phyloP scores from a whole-genome alignment of 2,113 vertebrate genomes.

The Macroglossus sobrinus region DNA sequence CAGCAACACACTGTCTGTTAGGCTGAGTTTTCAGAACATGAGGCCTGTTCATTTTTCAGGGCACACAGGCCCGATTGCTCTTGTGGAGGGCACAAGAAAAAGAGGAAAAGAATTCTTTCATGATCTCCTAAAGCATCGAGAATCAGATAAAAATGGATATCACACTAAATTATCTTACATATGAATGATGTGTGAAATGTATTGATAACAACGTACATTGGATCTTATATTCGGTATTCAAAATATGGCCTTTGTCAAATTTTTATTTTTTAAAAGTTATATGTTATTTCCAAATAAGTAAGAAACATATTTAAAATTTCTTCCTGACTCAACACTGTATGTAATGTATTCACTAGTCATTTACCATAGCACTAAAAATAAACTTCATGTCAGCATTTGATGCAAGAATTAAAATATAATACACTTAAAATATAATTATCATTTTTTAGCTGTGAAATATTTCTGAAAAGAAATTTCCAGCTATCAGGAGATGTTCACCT shows the following conservation, averaged over 20 bases:
- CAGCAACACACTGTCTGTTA: not conserved
- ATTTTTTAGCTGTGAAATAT: slow-evolving; percentile 25
- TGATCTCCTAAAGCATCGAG: not conserved
- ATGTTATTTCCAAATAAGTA: slow-evolving; percentile 56
- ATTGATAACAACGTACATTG: not conserved
- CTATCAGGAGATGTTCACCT: not conserved
- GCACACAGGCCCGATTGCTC: not conserved
- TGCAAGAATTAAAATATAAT: slow-evolving; percentile 20
- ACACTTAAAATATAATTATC: not conserved
- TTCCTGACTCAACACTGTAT: slow-evolving; percentile 14
- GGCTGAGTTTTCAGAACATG: not conserved
- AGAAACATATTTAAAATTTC: slow-evolving; percentile 43
- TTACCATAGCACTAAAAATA: slow-evolving; percentile 45
- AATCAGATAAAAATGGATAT: not conserved
- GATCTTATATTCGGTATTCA: not conserved
- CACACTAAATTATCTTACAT: not conserved
- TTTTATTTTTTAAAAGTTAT: slow-evolving; percentile 35
- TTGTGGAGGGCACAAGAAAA: not conserved
- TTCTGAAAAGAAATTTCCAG: slow-evolving; percentile 38
- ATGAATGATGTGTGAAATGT: not conserved
- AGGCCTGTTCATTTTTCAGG: not conserved
- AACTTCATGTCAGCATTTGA: slow-evolving; percentile 23
- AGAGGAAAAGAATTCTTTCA: not conserved
- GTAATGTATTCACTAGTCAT: slow-evolving; percentile 38
- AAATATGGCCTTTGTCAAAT: not conserved